Evolutionary conservation across 2,797 vertebrate genomes (phyloP).

Genomic region (Pithecia hirsuta): DNA sequence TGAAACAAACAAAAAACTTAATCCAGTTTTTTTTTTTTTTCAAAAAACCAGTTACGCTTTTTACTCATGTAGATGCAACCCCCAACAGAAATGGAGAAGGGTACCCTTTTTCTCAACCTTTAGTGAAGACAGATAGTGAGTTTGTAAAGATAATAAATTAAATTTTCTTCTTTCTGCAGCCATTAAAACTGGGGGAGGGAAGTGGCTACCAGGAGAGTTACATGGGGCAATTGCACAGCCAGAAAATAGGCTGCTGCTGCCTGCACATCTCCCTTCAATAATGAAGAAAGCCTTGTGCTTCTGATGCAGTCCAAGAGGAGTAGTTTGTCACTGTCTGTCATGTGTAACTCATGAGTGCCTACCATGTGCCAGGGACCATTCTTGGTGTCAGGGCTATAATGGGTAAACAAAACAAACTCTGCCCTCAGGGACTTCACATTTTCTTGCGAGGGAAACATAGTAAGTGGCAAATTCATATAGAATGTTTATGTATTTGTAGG

Average conservation of each 20-base stretch:
- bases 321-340: background rate
- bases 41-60: background rate
- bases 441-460: background rate
- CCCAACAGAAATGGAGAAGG: background rate
- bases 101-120: background rate
- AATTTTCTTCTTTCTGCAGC: background rate
- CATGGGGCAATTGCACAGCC: rapidly evolving
- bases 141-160: background rate
- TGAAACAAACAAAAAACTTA: conserved; percentile 40
- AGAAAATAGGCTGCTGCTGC: background rate
- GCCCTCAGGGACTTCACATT: background rate
- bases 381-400: background rate
- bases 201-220: background rate
- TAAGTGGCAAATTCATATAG: background rate
- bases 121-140: background rate
- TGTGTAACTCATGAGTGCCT: background rate
- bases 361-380: background rate
- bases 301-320: background rate
- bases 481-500: background rate
- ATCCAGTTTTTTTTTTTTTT: conserved; percentile 55
- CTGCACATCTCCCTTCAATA: background rate
- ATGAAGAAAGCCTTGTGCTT: background rate
- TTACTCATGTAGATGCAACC: background rate
- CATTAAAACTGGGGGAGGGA: background rate
- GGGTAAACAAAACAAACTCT: background rate